Conservation (phyloP, 2,888 invertebrate species). For the Schrankia costaestrigalis region DNA sequence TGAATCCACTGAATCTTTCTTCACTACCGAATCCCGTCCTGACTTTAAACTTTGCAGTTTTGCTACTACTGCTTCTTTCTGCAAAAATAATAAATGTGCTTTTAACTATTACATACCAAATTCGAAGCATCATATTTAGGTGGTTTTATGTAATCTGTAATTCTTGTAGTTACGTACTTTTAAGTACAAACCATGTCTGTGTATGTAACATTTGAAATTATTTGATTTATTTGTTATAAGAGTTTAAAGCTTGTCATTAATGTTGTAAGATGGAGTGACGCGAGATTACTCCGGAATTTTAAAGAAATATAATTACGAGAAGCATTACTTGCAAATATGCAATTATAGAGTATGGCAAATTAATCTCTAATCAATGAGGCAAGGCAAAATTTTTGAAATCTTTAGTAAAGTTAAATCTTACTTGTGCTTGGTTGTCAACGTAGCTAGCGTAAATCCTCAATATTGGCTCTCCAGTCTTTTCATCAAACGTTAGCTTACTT, state of each 20-base stretch:
- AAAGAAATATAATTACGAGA: no score
- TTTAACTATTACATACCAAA: neutral
- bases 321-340: no score
- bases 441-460: conserved; percentile 80
- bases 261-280: neutral
- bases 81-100: conserved; percentile 28
- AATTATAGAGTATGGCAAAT: no score
- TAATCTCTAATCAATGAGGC: no score
- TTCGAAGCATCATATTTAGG: no score
- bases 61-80: conserved; percentile 59
- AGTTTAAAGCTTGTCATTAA: neutral
- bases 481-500: conserved; percentile 67
- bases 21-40: neutral
- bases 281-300: no score
- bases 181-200: no score
- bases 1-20: conserved; percentile 10
- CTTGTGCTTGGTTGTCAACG: conserved; percentile 58
- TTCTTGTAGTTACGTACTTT: no score
- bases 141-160: no score
- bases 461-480: conserved; percentile 71
- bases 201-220: no score
- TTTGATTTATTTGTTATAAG: no score
- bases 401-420: conserved; percentile 22
- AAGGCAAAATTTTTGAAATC: neutral
- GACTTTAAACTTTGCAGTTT: conserved; percentile 42